These are phyloP conservation scores for Coecobrya sp. DNA, from an alignment of 2,888 invertebrate genomes.

Conservation along the genomic window DNA sequence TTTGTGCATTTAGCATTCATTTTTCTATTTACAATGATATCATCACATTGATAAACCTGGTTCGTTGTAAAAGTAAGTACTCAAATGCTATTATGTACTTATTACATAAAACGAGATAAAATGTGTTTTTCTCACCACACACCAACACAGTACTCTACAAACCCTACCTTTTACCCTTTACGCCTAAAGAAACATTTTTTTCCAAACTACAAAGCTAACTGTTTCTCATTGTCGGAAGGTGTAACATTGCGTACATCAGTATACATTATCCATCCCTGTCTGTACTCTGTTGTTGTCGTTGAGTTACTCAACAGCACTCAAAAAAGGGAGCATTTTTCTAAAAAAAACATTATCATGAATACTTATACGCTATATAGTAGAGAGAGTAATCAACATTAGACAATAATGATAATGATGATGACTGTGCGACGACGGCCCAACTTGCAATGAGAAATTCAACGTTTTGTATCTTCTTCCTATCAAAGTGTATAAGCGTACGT, in stretches of 20 bases:
- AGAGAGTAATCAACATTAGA: slow-evolving; percentile 13
- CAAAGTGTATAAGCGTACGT: no score
- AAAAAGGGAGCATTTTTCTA: background rate
- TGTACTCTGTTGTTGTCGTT: background rate
- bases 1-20: no score
- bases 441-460: no score
- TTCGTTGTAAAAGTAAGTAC: no score
- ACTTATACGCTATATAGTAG: background rate
- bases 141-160: background rate
- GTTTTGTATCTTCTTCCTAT: no score
- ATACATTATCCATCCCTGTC: background rate
- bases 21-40: no score
- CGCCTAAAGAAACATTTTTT: background rate
- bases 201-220: slow-evolving; percentile 40
- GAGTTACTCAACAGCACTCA: background rate
- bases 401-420: slow-evolving; percentile 16
- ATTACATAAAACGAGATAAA: no score
- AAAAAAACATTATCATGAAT: background rate
- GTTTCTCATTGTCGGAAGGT: slow-evolving; percentile 62
- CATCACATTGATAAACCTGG: no score
- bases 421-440: background rate
- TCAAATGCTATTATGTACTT: no score
- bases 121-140: background rate
- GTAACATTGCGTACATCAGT: background rate
- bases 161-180: background rate